A percentile compares a stretch with the other conserved stretches of the same genome.
These are phyloP conservation scores for Alosa alosa DNA, from an alignment of 2,113 vertebrate genomes.

Conservation along the genomic window DNA sequence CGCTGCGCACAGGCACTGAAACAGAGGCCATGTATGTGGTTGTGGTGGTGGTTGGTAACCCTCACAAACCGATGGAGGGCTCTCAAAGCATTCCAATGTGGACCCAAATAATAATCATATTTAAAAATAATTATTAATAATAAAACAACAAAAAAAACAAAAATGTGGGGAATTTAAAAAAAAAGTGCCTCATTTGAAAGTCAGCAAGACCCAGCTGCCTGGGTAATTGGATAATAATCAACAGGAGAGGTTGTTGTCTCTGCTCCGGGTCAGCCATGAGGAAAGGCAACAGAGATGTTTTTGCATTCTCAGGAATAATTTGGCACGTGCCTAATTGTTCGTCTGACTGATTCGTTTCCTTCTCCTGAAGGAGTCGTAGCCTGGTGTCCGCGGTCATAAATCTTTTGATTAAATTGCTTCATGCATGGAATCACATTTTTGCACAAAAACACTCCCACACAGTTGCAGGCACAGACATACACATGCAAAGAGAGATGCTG, in stretches of 20 bases:
- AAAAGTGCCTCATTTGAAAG: conserved; percentile 33
- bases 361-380: not conserved
- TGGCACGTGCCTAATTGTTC: conserved; percentile 26
- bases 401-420: conserved; percentile 36
- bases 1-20: not conserved
- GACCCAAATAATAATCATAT: not conserved
- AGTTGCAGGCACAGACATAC: not conserved
- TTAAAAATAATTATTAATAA: not conserved
- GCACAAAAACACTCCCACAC: not conserved
- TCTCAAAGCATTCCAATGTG: conserved; percentile 22
- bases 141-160: not conserved
- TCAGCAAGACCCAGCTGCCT: conserved; percentile 36
- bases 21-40: not conserved
- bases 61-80: conserved; percentile 8
- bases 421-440: conserved; percentile 15
- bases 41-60: conserved; percentile 12
- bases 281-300: conserved; percentile 29
- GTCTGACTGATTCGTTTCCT: conserved; percentile 21
- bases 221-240: conserved; percentile 49
- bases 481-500: not conserved
- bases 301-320: conserved; percentile 20
- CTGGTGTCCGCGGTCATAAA: conserved; percentile 27
- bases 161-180: not conserved
- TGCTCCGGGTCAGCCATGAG: conserved; percentile 34
- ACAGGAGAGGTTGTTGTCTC: conserved; percentile 30